Conservation (phyloP, 2,888 invertebrate species). For the Pseudococcus longispinus region DNA sequence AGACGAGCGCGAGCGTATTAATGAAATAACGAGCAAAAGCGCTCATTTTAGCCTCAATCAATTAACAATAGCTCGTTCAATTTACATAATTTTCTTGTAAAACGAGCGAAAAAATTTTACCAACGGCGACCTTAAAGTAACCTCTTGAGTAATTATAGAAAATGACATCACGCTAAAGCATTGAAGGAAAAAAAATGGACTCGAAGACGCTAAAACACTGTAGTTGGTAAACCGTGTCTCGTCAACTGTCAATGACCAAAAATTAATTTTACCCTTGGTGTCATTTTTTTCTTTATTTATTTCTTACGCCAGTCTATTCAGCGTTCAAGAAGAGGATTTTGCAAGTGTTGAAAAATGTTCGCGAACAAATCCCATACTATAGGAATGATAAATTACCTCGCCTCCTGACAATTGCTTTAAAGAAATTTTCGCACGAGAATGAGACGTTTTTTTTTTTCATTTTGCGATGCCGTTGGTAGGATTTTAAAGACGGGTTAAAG, state of each 20-base stretch:
- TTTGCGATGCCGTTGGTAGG: not conserved
- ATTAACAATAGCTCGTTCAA: constrained; percentile 38
- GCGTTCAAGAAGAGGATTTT: not conserved
- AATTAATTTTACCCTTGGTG: not conserved
- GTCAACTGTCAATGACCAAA: not conserved
- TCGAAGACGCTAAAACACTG: not conserved
- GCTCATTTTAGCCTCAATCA: constrained; percentile 25
- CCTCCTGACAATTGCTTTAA: not conserved
- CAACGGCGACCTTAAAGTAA: constrained; percentile 20
- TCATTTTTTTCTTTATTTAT: not conserved
- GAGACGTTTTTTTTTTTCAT: not conserved
- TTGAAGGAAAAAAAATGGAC: not conserved
- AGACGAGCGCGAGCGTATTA: not conserved
- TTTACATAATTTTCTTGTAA: constrained; percentile 44
- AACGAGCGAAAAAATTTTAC: constrained; percentile 22
- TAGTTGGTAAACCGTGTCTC: not conserved
- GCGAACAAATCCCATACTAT: not conserved
- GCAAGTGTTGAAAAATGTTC: constrained; percentile 5
- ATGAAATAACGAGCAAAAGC: constrained; percentile 36
- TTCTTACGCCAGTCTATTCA: not conserved
- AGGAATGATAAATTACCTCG: not conserved
- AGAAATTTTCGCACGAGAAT: not conserved
- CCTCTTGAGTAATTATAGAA: constrained; percentile 27
- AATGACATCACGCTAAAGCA: not conserved
- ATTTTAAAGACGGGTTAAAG: not conserved